A percentile compares a stretch with the other conserved stretches of the same genome.
These are phyloP conservation scores for Scaptodrosophila lebanonensis DNA, from an alignment of 1,140 invertebrate species.

Conservation along the genomic window DNA sequence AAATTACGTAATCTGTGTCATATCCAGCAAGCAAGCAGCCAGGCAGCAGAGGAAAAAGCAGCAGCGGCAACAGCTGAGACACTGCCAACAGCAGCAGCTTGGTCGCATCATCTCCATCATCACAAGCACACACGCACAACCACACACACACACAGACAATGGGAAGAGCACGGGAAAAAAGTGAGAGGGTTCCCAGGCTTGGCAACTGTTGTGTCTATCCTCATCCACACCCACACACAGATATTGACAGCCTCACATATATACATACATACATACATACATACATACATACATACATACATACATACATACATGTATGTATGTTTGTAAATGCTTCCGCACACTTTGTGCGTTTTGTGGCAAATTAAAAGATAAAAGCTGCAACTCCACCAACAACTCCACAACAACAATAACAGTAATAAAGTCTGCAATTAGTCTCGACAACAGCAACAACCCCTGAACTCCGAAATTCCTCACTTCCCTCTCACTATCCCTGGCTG, in stretches of 20 bases:
- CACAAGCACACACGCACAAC: conserved; percentile 5
- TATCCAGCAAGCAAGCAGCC: conserved; percentile 48
- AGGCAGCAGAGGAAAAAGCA: conserved; percentile 19
- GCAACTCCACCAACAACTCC: conserved; percentile 20
- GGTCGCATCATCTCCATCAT: conserved; percentile 57
- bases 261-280: conserved; percentile 5
- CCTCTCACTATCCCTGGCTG: neutral
- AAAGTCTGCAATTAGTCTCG: conserved; percentile 53
- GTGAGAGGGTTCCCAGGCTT: conserved; percentile 73
- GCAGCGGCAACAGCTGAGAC: conserved; percentile 23
- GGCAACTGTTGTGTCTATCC: conserved; percentile 29
- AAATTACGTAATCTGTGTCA: conserved; percentile 72
- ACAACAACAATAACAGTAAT: conserved; percentile 28
- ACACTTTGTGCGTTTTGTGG: conserved; percentile 66
- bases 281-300: no score
- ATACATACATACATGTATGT: neutral
- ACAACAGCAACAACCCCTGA: conserved; percentile 10
- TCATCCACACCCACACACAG: conserved; percentile 34
- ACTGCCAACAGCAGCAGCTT: conserved; percentile 11
- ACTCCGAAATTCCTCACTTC: neutral
- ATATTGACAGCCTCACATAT: conserved; percentile 15
- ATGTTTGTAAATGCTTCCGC: conserved; percentile 8
- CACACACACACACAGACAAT: conserved; percentile 35
- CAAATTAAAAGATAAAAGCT: conserved; percentile 70
- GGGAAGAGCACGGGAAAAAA: conserved; percentile 62